phyloP scores from a whole-genome alignment of 2,888 invertebrate species.

The Acleris emargana region DNA sequence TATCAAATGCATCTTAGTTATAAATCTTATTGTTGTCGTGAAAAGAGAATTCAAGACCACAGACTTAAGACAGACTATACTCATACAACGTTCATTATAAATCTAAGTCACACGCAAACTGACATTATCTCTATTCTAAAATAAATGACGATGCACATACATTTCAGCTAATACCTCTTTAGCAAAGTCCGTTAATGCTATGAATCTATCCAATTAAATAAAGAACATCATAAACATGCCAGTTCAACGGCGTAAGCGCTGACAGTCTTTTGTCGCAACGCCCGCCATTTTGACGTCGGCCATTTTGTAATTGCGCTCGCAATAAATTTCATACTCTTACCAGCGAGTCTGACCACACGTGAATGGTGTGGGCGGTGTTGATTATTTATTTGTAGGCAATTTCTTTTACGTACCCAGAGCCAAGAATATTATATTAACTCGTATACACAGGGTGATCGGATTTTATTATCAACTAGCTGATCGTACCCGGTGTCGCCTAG shows the following conservation, averaged over 20 bases:
- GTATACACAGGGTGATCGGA: too few species aligned
- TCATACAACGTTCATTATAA: too few species aligned
- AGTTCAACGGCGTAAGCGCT: constrained; percentile 46
- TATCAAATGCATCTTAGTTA: too few species aligned
- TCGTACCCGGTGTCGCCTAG: too few species aligned
- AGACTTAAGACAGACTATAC: too few species aligned
- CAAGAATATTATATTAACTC: constrained; percentile 5
- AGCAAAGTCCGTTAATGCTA: constrained; percentile 30
- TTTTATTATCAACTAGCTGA: too few species aligned
- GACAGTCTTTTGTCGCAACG: constrained; percentile 55
- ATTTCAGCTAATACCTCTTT: constrained; percentile 5
- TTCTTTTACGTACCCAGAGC: constrained; percentile 19
- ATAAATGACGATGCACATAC: not conserved
- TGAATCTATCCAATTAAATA: constrained; percentile 37
- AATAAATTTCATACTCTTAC: constrained; percentile 52
- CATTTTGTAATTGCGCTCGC: constrained; percentile 60
- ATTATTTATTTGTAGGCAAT: constrained; percentile 51
- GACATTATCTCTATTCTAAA: not conserved
- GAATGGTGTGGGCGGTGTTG: constrained; percentile 54
- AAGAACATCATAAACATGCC: constrained; percentile 39
- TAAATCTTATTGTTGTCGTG: too few species aligned
- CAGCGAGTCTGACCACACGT: constrained; percentile 57
- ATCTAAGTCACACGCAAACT: not conserved
- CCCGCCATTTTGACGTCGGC: constrained; percentile 54
- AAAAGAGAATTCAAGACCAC: too few species aligned